These are phyloP conservation scores for Euthynnus affinis DNA, from an alignment of 2,797 vertebrate genomes.

Conservation along the genomic window DNA sequence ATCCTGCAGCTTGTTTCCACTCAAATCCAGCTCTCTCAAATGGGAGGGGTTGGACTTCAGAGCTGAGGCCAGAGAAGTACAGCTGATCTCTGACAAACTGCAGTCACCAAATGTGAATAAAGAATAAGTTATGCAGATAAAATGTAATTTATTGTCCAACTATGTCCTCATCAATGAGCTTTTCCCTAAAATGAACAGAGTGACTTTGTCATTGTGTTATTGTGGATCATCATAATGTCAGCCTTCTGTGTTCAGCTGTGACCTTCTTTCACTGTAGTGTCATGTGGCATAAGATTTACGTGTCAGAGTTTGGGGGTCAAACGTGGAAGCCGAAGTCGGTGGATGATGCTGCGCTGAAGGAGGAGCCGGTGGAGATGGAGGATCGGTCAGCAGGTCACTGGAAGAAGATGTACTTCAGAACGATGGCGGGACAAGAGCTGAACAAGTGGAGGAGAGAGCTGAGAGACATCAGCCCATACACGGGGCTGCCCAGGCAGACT, in stretches of 20 bases:
- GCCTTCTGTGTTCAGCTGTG: background rate
- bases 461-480: conserved; percentile 80
- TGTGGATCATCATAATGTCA: no score
- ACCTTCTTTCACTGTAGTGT: conserved; percentile 70
- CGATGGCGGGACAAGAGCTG: conserved; percentile 76
- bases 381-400: conserved; percentile 84
- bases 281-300: conserved; percentile 89
- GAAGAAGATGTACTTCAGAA: conserved; percentile 89
- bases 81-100: no score
- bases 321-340: conserved; percentile 72
- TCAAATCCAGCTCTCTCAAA: no score
- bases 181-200: no score
- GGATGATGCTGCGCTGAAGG: conserved; percentile 29
- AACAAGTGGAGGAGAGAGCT: conserved; percentile 81
- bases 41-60: no score
- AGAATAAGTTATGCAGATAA: no score
- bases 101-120: no score
- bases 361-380: conserved; percentile 37
- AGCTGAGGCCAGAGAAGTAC: no score
- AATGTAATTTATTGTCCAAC: no score
- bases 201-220: no score
- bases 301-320: conserved; percentile 70
- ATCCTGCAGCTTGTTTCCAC: no score
- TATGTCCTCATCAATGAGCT: no score
- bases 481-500: conserved; percentile 86